These are phyloP conservation scores for Otis tarda DNA, from an alignment of 2,113 vertebrate species.

Conservation along the genomic window DNA sequence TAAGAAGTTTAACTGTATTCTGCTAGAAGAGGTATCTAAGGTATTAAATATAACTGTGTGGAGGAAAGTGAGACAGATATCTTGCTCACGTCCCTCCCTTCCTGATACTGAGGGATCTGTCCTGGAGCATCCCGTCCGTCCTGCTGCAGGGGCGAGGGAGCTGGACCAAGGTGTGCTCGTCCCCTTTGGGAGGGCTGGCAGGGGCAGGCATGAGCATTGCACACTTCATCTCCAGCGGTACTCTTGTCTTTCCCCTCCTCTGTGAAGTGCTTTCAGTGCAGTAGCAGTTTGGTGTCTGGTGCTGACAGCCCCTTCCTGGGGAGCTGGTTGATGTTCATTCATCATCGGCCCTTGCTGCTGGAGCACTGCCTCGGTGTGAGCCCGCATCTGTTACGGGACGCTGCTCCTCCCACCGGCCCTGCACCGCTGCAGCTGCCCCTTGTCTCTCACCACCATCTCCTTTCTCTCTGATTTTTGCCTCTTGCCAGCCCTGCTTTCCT, in stretches of 20 bases:
- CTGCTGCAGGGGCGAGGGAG: background rate
- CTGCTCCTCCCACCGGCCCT: fast-evolving
- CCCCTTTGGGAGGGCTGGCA: background rate
- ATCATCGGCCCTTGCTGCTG: background rate
- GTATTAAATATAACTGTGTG: background rate
- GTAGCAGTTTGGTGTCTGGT: background rate
- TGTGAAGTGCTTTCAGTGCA: background rate
- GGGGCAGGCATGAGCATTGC: fast-evolving
- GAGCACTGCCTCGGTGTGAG: background rate
- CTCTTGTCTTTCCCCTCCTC: too few relatives aligned
- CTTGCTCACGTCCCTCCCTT: background rate
- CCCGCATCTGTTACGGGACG: fast-evolving
- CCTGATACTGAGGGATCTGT: background rate
- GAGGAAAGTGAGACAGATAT: background rate
- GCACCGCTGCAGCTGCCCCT: fast-evolving
- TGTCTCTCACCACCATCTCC: background rate
- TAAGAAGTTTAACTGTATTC: background rate
- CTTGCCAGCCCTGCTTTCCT: background rate
- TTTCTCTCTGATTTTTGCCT: background rate
- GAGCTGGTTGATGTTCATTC: background rate
- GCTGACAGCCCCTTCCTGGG: background rate
- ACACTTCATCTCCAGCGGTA: background rate
- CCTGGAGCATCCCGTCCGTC: background rate
- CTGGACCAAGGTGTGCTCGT: fast-evolving
- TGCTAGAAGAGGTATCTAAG: background rate